Evolutionary conservation across 2,113 vertebrate genomes (phyloP), one percentile per base, ranked within the genome.

Genomic region (Lipophrys pholis): DNA sequence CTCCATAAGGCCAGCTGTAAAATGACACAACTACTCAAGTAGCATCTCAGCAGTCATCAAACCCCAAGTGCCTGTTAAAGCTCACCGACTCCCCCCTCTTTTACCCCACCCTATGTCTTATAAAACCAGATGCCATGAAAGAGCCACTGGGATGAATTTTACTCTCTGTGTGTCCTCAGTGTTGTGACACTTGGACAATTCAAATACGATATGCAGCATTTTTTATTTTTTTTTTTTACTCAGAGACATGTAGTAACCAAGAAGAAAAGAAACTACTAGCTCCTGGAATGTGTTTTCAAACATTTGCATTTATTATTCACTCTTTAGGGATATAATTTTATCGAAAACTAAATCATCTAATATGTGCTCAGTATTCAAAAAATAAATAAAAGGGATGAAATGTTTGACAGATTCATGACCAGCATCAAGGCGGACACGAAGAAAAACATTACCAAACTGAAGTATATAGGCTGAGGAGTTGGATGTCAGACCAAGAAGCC

Each of bases 21-120:
- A 91, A 89, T 84, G 78, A 86, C 84, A 86, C 73, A 87, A 72
- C 63, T 89, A 69, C 76, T 84, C 60, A 87, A 87, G 84, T 87
- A 88, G 85, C 80, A 85, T 76, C 73, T 84, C 87, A 70, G 82
- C 76, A 73, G 69, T 61, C 72, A 69, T 81, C 73, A 83, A 80
- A 77, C 69, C 76, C 78, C 66, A 76, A 87, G 78, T 62, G 83
- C 53, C 82, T 81, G 66, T 86, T 82, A 86, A 87, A 88, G 63
- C 77, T 75, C 60, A 72, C 43, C 46, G 67, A 63, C 66, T 59
- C 69, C 57, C 59, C 73, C 21, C 21, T 30, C 21, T 30, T 30
- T 30, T 69, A 54, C 67, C 69, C 70, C 68, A 42, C 53, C 64
- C 79, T 70, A 30, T 46, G 70, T 81, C 80, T 84, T 84, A 79